phyloP scores from a whole-genome alignment of 2,113 vertebrate genomes.

The Podarcis cretensis region DNA sequence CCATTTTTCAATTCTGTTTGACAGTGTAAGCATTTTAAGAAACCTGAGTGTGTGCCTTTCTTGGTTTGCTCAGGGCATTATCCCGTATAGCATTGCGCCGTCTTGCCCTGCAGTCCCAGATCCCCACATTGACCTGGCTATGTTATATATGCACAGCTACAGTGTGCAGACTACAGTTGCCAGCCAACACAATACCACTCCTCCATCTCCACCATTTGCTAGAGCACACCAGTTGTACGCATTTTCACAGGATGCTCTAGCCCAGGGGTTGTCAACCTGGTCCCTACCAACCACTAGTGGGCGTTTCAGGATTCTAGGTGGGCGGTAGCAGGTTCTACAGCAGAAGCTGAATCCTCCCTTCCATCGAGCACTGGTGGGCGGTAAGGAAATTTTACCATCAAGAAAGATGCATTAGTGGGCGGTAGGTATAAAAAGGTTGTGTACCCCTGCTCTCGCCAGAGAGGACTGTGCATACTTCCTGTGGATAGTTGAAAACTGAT shows the following conservation, averaged over 20 bases:
- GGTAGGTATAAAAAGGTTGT: too few species aligned
- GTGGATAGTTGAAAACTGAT: not conserved
- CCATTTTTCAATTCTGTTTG: not conserved
- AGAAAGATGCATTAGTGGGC: too few species aligned
- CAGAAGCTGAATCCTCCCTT: too few species aligned
- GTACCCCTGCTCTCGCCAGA: not conserved
- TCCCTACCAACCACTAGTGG: too few species aligned
- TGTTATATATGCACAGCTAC: not conserved
- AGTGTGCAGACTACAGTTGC: not conserved
- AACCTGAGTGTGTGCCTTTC: not conserved
- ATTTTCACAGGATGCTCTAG: not conserved
- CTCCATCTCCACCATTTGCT: not conserved
- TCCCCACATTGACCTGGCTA: not conserved
- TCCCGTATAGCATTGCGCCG: not conserved
- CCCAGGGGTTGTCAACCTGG: too few species aligned
- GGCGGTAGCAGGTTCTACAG: too few species aligned
- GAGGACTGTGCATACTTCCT: too few species aligned
- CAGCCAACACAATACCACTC: not conserved
- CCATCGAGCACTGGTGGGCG: too few species aligned
- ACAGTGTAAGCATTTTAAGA: not conserved
- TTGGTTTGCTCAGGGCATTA: not conserved
- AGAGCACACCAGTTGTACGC: not conserved
- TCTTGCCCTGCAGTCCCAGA: not conserved
- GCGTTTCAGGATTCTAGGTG: too few species aligned
- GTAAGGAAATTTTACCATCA: too few species aligned